A percentile compares a stretch with the other conserved stretches of the same genome.
Evolutionary conservation across 2,888 invertebrate genomes (phyloP).

Genomic region (Strigamia crassipes): DNA sequence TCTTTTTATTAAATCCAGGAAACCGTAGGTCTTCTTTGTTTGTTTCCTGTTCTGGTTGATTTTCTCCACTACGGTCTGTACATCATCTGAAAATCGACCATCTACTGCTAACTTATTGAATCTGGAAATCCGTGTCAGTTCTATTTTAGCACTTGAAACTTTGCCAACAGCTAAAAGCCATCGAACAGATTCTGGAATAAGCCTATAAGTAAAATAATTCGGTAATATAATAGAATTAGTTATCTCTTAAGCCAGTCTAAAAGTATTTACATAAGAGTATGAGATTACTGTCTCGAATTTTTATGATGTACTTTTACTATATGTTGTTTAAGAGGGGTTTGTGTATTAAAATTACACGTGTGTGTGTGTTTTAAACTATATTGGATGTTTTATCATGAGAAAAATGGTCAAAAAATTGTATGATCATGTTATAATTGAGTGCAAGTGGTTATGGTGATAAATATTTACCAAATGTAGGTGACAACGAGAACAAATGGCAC

Average conservation of each 20-base stretch:
- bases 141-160: background rate
- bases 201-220: constrained; percentile 47
- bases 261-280: no score
- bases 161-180: constrained; percentile 49
- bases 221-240: no score
- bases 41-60: background rate
- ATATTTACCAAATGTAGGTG: constrained; percentile 58
- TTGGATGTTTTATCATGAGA: no score
- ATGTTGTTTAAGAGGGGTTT: background rate
- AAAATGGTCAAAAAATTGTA: no score
- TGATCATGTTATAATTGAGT: no score
- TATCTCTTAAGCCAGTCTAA: no score
- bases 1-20: background rate
- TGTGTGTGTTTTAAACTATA: no score
- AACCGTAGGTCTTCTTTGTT: background rate
- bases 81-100: background rate
- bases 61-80: background rate
- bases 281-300: no score
- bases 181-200: constrained; percentile 52
- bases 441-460: no score
- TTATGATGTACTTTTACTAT: background rate
- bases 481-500: constrained; percentile 62
- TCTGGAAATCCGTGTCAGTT: background rate
- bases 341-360: no score
- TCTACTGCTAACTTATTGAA: background rate